Base-by-base conservation (phyloP, 37 sponge, comb jelly and placozoan genomes). In the Lycopodina hypogea region DNA sequence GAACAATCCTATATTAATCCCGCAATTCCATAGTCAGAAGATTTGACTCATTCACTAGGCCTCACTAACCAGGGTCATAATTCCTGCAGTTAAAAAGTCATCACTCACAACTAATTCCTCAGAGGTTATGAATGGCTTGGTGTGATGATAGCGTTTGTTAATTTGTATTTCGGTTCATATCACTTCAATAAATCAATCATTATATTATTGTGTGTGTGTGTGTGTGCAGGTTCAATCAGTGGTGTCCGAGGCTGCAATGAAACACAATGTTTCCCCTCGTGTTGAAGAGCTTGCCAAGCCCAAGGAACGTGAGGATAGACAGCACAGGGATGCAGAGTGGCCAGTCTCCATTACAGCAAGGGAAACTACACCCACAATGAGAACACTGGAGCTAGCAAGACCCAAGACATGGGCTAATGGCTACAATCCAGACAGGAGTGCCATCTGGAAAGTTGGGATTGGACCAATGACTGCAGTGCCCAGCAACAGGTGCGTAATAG, bases 251-350 rank as follows among this genome's bases (percentile, higher is more conserved):
- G 83, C 89, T 68, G 93, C 90, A n/a, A 86, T 73, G 67, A 42
- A 35, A 3, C 79, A 75, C 53, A 65, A 66, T 0, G 62, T 91
- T 39, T 77, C 89, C 0, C 85, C 69, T 1, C 65, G 80, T 64
- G 75, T 74, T 34, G 87, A 83, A 37, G 26, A 29, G 24, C 75
- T 94, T 28, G 91, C 91, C 39, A 78, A 58, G 38, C 80, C 91
- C 28, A 97, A 97, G 81, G 32, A 68, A 23, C 65, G 83, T 9
- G 55, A 33, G 0, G 85, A 76, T 6, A 93, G 93, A 6, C 88
- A 85, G 37, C 86, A 90, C 71, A 74, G 96, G 32, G 87, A 92
- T 23, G 85, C 96, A 35, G 61, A 90, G 51, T 96, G 93, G 96
- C 65, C 30, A 33, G 84, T 95, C 37, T 80, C 71, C 32, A 56